Evolutionary conservation across 2,797 vertebrate species (phyloP).

Genomic region (Prionace glauca): DNA sequence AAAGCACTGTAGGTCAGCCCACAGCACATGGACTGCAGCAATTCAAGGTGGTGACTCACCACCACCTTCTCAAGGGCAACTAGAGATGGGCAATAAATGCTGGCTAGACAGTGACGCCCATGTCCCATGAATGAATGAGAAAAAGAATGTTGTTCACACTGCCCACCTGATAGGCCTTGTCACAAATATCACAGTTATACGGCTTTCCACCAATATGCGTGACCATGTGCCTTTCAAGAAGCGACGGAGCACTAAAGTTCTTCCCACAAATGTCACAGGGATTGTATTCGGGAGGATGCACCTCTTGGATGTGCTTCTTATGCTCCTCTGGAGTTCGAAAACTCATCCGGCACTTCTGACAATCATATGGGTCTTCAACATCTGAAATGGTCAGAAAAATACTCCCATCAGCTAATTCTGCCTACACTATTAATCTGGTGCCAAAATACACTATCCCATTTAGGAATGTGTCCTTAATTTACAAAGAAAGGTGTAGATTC

Average conservation of each 20-base stretch:
- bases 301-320: conserved; percentile 67
- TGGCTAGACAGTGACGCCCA: too few species aligned
- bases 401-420: neutral
- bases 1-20: too few species aligned
- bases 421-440: neutral
- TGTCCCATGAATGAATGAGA: too few species aligned
- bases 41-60: too few species aligned
- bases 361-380: conserved; percentile 73
- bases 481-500: neutral
- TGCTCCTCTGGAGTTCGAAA: conserved; percentile 78
- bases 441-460: neutral
- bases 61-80: too few species aligned
- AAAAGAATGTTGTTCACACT: neutral
- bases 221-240: conserved; percentile 72
- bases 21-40: too few species aligned
- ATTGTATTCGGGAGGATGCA: conserved; percentile 74
- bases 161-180: conserved; percentile 80
- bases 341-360: conserved; percentile 82
- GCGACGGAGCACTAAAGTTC: conserved; percentile 65
- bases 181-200: conserved; percentile 78
- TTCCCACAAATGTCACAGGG: conserved; percentile 72
- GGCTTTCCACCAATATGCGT: conserved; percentile 70
- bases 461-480: neutral
- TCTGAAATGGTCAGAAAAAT: conserved; percentile 53
- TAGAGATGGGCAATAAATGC: too few species aligned